phyloP scores from a whole-genome alignment of 2,113 vertebrate species.

The Gobius niger region DNA sequence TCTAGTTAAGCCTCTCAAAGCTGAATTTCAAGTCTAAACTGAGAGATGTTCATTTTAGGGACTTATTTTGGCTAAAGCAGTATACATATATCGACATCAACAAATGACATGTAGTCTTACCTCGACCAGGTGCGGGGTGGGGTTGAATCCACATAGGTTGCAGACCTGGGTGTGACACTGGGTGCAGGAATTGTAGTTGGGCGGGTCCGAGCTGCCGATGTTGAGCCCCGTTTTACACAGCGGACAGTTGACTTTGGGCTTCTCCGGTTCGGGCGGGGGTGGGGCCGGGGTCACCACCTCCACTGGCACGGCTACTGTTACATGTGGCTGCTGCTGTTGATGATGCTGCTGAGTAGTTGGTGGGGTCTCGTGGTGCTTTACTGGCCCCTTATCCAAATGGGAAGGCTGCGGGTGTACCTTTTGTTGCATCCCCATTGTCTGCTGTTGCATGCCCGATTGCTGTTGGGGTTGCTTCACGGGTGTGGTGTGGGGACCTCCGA shows the following conservation, averaged over 20 bases:
- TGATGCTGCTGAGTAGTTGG: not conserved
- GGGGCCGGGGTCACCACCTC: constrained; percentile 24
- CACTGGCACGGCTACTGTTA: not conserved
- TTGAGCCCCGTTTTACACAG: constrained; percentile 95
- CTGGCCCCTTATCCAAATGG: constrained; percentile 48
- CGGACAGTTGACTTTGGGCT: constrained; percentile 86
- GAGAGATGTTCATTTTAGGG: too few species aligned
- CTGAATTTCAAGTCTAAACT: too few species aligned
- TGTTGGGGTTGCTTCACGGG: constrained; percentile 59
- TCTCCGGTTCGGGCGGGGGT: constrained; percentile 70
- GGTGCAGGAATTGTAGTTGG: constrained; percentile 94
- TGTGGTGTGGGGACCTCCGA: constrained; percentile 33
- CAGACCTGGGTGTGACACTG: constrained; percentile 93
- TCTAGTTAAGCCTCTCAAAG: too few species aligned
- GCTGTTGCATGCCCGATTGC: constrained; percentile 52
- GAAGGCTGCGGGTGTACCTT: constrained; percentile 52
- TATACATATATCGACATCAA: not conserved
- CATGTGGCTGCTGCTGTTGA: not conserved
- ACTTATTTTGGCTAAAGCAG: too few species aligned
- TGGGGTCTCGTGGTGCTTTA: constrained; percentile 30
- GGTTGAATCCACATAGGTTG: constrained; percentile 98
- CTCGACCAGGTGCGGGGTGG: constrained; percentile 93
- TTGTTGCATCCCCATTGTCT: constrained; percentile 56
- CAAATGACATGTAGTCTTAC: constrained; percentile 72
- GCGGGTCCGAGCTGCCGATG: constrained; percentile 80